These are phyloP conservation scores for Poecile atricapillus DNA, from an alignment of 2,113 vertebrate genomes.

Conservation along the genomic window DNA sequence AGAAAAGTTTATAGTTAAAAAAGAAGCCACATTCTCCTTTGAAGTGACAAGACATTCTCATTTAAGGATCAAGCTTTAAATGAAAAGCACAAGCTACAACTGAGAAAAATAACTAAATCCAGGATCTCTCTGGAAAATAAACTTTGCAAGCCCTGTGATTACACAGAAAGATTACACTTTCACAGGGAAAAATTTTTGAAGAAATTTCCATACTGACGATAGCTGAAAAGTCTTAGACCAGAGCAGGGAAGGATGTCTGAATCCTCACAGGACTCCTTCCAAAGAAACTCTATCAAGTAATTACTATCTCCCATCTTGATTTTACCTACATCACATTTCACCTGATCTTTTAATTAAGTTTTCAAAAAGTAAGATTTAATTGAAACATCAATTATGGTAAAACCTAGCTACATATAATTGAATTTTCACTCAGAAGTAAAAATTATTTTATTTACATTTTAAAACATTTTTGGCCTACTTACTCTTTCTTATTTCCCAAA, in stretches of 20 bases:
- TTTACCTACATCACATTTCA: neutral
- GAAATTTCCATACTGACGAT: neutral
- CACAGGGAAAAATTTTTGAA: neutral
- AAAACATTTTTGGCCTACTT: neutral
- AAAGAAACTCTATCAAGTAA: neutral
- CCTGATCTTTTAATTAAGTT: constrained; percentile 8
- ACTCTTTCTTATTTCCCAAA: neutral
- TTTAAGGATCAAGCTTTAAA: neutral
- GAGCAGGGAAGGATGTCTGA: neutral
- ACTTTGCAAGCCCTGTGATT: neutral
- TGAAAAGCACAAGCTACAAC: neutral
- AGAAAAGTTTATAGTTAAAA: neutral
- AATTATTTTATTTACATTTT: neutral
- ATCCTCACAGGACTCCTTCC: neutral
- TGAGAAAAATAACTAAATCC: neutral
- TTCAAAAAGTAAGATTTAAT: constrained; percentile 7
- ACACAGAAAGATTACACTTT: neutral
- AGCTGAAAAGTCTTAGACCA: neutral
- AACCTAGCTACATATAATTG: neutral
- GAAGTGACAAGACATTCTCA: neutral
- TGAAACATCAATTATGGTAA: neutral
- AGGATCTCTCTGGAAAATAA: neutral
- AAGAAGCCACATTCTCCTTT: neutral
- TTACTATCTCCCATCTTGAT: neutral
- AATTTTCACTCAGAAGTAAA: neutral